These are phyloP conservation scores for Dasyurus viverrinus DNA, from an alignment of 2,113 vertebrate genomes.

Conservation along the genomic window DNA sequence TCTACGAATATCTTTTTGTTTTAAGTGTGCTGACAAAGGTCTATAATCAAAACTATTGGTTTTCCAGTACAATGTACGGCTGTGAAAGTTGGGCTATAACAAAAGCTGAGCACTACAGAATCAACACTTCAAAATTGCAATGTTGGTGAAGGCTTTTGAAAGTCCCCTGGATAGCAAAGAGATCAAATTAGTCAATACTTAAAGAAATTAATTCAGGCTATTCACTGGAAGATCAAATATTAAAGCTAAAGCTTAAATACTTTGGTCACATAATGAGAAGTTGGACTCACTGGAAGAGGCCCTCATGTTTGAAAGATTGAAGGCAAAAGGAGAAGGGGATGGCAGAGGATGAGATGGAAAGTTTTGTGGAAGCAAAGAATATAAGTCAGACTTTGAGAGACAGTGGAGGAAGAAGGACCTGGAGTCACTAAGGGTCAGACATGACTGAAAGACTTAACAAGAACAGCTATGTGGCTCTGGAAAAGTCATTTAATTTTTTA, in stretches of 20 bases:
- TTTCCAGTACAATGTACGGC: background rate
- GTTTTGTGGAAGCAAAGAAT: background rate
- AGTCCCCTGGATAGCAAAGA: background rate
- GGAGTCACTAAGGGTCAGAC: background rate
- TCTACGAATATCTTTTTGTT: background rate
- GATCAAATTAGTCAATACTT: background rate
- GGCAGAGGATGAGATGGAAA: background rate
- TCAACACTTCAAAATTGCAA: background rate
- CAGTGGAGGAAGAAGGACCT: background rate
- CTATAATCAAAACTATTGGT: background rate
- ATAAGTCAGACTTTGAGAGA: background rate
- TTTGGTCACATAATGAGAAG: background rate
- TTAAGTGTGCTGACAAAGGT: background rate
- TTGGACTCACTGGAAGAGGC: background rate
- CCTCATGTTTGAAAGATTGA: background rate
- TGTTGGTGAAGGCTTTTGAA: background rate
- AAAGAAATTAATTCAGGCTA: background rate
- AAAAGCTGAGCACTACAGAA: background rate
- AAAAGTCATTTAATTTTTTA: background rate
- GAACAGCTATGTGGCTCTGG: background rate
- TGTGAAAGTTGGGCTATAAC: background rate
- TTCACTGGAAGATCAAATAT: background rate
- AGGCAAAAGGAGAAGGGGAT: background rate
- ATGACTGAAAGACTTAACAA: background rate
- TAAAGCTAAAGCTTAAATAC: background rate